Evolutionary conservation across 2,113 vertebrate species (phyloP).

Genomic region (Sarotherodon lohbergeri): DNA sequence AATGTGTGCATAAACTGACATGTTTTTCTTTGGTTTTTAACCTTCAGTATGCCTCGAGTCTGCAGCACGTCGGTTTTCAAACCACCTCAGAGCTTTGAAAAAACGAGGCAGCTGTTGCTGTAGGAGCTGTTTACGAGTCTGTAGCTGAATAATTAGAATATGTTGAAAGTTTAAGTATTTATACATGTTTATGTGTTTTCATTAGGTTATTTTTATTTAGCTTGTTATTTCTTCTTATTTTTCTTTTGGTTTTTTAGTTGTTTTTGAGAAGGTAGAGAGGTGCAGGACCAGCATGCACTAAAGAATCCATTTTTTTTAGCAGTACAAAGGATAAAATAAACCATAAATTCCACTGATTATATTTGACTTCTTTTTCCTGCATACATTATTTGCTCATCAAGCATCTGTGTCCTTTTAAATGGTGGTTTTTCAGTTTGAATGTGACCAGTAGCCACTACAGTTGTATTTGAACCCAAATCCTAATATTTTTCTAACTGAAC

Average conservation of each 20-base stretch:
- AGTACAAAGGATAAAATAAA: accelerated
- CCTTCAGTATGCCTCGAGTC: accelerated
- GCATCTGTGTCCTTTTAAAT: not conserved
- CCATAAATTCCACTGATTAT: not conserved
- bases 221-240: not conserved
- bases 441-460: accelerated
- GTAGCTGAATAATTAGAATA: not conserved
- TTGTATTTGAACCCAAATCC: not conserved
- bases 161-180: not conserved
- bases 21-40: not conserved
- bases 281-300: not conserved
- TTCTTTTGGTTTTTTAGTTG: accelerated
- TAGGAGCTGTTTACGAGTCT: not conserved
- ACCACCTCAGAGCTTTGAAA: not conserved
- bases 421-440: not conserved
- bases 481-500: too few species aligned
- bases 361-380: not conserved
- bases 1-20: accelerated
- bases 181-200: not conserved
- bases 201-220: not conserved
- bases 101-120: not conserved
- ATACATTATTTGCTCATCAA: accelerated
- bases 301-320: accelerated
- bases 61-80: not conserved
- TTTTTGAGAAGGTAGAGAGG: not conserved